Percentiles rank a stretch among this genome's conserved stretches.
Evolutionary conservation across 2,888 invertebrate genomes (phyloP).

Genomic region (Bellardia pandia): DNA sequence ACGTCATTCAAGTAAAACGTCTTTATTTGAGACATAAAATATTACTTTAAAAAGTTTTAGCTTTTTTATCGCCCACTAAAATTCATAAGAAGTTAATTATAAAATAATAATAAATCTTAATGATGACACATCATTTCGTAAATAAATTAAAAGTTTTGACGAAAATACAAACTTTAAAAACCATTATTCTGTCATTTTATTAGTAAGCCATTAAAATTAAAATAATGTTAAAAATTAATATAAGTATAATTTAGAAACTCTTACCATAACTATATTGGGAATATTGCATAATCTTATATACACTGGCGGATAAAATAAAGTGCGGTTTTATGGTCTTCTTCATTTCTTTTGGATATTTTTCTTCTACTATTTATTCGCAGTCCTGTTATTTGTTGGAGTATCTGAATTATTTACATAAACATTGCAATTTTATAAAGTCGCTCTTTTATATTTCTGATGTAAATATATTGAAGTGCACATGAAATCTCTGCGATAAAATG

Average conservation of each 20-base stretch:
- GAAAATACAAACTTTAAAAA: not conserved
- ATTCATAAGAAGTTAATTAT: slow-evolving; percentile 9
- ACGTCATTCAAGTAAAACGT: slow-evolving; percentile 7
- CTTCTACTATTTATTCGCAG: no score
- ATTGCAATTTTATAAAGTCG: no score
- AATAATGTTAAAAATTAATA: not conserved
- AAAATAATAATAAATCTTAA: not conserved
- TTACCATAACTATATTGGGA: no score
- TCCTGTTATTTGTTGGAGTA: no score
- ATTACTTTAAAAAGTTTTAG: not conserved
- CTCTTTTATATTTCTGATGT: no score
- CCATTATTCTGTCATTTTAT: not conserved
- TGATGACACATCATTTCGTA: slow-evolving; percentile 6
- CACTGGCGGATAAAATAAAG: no score
- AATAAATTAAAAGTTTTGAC: slow-evolving; percentile 1
- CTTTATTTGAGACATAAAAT: not conserved
- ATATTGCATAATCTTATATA: no score
- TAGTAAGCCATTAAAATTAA: not conserved
- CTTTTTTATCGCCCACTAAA: slow-evolving; percentile 17
- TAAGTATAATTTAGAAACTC: not conserved
- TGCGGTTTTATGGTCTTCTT: no score
- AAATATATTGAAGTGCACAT: no score
- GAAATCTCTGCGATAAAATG: no score
- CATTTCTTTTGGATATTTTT: no score
- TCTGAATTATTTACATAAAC: no score